These are phyloP conservation scores for Benthosema pterotum DNA, from an alignment of 2,797 vertebrate genomes.

Conservation along the genomic window DNA sequence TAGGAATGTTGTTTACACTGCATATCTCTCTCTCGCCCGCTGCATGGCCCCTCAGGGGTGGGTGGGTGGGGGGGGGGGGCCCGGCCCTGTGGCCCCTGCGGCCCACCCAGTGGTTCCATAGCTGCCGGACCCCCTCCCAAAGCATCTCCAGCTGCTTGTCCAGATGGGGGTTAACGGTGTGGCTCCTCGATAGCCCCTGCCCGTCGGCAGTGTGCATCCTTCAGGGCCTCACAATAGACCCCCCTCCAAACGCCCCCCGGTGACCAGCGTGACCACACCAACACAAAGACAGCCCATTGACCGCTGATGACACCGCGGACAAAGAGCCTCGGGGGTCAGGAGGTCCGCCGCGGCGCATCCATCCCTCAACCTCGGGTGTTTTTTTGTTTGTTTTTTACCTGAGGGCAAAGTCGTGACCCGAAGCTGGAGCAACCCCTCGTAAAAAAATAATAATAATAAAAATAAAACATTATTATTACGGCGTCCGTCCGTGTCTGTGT, in stretches of 20 bases:
- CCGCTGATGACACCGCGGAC: slow-evolving; percentile 60
- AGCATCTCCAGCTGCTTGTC: slow-evolving; percentile 71
- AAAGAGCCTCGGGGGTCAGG: slow-evolving; percentile 57
- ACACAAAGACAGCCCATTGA: slow-evolving; percentile 55
- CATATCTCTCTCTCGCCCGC: slow-evolving; percentile 39
- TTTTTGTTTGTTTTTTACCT: slow-evolving; percentile 52
- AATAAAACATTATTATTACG: slow-evolving; percentile 56
- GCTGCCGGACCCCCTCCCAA: not conserved
- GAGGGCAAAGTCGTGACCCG: too few species aligned
- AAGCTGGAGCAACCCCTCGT: slow-evolving; percentile 43
- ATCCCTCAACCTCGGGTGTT: slow-evolving; percentile 27
- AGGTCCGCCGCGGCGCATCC: slow-evolving; percentile 16
- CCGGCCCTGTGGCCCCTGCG: too few species aligned
- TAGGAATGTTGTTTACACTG: slow-evolving; percentile 45
- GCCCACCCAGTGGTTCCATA: slow-evolving; percentile 37
- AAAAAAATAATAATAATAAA: too few species aligned
- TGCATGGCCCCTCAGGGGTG: not conserved
- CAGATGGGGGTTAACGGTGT: slow-evolving; percentile 75
- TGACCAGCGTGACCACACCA: slow-evolving; percentile 53
- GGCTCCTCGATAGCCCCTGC: slow-evolving; percentile 43
- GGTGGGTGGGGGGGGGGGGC: too few species aligned
- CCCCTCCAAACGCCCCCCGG: slow-evolving; percentile 43
- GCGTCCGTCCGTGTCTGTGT: too few species aligned
- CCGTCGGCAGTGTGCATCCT: slow-evolving; percentile 49
- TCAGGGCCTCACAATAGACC: slow-evolving; percentile 50